Percentiles rank a stretch among this genome's conserved stretches.
Conservation (phyloP, 2,113 vertebrate genomes). For the Phocoena sinus region DNA sequence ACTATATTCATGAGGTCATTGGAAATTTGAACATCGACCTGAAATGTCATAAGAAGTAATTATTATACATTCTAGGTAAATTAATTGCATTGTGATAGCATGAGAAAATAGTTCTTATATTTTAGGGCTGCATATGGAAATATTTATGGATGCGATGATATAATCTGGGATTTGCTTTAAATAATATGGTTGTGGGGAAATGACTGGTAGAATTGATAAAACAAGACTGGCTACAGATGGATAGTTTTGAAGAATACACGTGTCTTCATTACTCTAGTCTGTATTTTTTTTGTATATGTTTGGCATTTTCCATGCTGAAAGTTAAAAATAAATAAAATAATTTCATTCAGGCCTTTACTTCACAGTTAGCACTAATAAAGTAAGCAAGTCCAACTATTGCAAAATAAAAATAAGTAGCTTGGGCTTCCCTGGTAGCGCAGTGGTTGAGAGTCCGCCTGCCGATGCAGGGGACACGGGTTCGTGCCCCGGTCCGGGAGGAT, state of each 20-base stretch:
- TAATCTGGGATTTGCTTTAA: background rate
- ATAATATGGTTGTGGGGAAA: background rate
- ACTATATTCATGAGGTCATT: background rate
- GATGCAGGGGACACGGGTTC: no score
- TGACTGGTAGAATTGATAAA: background rate
- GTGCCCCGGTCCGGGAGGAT: no score
- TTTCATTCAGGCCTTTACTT: background rate
- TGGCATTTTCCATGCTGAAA: background rate
- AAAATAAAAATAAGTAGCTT: background rate
- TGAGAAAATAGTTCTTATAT: background rate
- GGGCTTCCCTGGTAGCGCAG: no score
- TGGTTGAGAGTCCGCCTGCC: no score
- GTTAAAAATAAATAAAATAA: background rate
- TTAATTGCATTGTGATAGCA: background rate
- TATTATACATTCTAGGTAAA: background rate
- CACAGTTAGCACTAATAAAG: background rate
- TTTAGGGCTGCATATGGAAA: background rate
- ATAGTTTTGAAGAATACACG: background rate
- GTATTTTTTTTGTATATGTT: background rate
- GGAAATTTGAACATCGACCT: background rate
- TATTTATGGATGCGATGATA: background rate
- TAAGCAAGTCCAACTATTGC: background rate
- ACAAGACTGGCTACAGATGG: background rate
- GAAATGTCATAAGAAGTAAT: background rate
- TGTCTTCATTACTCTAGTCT: background rate